These are phyloP conservation scores for Lepidurus couesii DNA, from an alignment of 1,140 invertebrate species.

Conservation along the genomic window DNA sequence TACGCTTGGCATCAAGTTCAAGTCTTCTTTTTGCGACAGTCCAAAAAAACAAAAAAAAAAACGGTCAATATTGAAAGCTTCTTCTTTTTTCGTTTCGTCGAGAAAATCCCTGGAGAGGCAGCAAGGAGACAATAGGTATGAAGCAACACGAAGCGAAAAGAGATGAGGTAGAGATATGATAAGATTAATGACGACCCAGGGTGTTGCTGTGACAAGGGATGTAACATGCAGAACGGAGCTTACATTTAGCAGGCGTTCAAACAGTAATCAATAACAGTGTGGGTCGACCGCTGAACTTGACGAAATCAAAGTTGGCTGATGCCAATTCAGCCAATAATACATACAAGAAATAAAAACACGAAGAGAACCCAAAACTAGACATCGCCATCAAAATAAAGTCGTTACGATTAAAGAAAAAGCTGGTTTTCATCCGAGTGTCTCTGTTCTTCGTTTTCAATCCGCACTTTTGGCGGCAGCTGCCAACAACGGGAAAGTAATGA, in stretches of 20 bases:
- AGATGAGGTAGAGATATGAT: background rate
- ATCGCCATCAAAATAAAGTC: too few species aligned
- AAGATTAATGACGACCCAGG: conserved; percentile 7
- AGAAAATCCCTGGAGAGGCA: background rate
- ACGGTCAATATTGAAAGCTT: background rate
- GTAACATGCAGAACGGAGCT: background rate
- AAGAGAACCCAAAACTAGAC: too few species aligned
- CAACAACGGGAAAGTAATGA: too few species aligned
- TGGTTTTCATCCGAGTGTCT: too few species aligned
- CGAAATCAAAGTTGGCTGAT: background rate
- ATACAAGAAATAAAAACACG: too few species aligned
- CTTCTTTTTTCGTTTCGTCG: background rate
- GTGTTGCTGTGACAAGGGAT: conserved; percentile 11
- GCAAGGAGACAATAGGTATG: background rate
- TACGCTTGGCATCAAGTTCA: too few species aligned
- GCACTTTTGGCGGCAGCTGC: too few species aligned
- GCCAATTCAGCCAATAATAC: too few species aligned
- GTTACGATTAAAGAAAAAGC: too few species aligned
- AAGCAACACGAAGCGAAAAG: background rate
- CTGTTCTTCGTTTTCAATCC: too few species aligned
- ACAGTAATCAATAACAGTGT: background rate
- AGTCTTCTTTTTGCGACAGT: too few species aligned
- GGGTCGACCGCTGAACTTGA: background rate
- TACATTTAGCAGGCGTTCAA: background rate
- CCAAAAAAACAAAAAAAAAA: background rate